Evolutionary conservation across 2,113 vertebrate species (phyloP), one percentile per base, ranked within the genome.

Genomic region (Calonectris borealis): DNA sequence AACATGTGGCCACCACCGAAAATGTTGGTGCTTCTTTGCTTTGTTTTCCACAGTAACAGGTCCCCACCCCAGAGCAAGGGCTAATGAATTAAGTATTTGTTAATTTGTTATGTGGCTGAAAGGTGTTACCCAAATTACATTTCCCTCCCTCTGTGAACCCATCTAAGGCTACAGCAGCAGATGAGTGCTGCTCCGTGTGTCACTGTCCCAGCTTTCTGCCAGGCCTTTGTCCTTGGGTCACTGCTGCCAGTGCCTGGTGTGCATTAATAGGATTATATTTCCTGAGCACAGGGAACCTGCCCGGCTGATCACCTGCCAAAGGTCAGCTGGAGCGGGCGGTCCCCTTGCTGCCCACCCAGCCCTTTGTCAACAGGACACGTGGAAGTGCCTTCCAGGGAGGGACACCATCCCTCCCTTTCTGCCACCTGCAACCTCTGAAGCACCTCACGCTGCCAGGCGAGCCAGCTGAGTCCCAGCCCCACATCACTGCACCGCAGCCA

Each of bases 381-480:
- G 29, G 29, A 77, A 66, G 27, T 29, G 54, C 34, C 78, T 86
- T 73, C 66, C 42, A 61, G 81, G 42, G 49, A 31, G 36, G 38
- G 55, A 34, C 25, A 11, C 18, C n/a, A 49, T 57, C 52, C 24
- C 51, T 81, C 32, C 25, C 31, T 57, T 40, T 4, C 18, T 52
- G 34, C 54, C 44, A 44, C 40, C 65, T 46, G 60, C 34, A 42
- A 16, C 44, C 44, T 70, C 55, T 44, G 68, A 16, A 60, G 66
- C n/a, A 54, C 57, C 21, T 55, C 9, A 6, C 0, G 1, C 57
- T 27, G 17, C 15, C n/a, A 42, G 15, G 20, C 1, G 1, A 93
- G 46, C 61, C 55, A 55, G 49, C 49, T 11, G 38, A 52, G 44
- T 24, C 62, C 34, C 72, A 79, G 66, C 48, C 54, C 32, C 38